phyloP scores from a whole-genome alignment of 2,888 invertebrate genomes.

The Artemia sinica region DNA sequence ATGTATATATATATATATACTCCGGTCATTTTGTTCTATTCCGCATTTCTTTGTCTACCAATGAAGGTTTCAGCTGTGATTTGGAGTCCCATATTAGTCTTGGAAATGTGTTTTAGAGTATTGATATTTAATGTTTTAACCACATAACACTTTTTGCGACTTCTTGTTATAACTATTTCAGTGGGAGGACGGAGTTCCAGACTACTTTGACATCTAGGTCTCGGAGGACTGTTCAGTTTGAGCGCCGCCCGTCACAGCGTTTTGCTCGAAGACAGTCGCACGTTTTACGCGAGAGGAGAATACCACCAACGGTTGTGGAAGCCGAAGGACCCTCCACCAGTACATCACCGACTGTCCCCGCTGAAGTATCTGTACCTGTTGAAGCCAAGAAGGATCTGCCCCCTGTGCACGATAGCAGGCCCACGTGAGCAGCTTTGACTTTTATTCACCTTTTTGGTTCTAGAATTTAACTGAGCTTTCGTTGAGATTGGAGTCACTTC shows the following conservation, averaged over 20 bases:
- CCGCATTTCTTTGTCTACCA: too few relatives aligned
- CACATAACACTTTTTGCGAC: background rate
- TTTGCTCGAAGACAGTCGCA: slow-evolving; percentile 85
- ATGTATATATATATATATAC: too few relatives aligned
- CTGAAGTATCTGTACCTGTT: slow-evolving; percentile 33
- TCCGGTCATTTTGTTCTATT: too few relatives aligned
- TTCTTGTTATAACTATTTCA: slow-evolving; percentile 31
- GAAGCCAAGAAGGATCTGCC: slow-evolving; percentile 30
- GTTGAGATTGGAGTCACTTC: too few relatives aligned
- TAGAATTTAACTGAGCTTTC: too few relatives aligned
- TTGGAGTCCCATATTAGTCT: too few relatives aligned
- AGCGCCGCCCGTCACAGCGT: slow-evolving; percentile 85
- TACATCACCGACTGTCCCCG: slow-evolving; percentile 30
- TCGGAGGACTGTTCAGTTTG: slow-evolving; percentile 82
- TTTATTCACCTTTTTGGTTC: too few relatives aligned
- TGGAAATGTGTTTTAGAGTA: too few relatives aligned
- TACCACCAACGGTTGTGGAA: slow-evolving; percentile 12
- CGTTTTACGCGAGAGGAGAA: slow-evolving; percentile 47
- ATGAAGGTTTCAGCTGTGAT: too few relatives aligned
- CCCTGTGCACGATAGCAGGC: slow-evolving; percentile 15
- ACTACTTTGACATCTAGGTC: slow-evolving; percentile 78
- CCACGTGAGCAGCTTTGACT: background rate
- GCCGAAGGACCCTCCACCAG: slow-evolving; percentile 28
- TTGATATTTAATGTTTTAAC: too few relatives aligned
- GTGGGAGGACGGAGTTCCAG: slow-evolving; percentile 94